Conservation (phyloP, 2,113 vertebrate species). For the Atractosteus spatula region DNA sequence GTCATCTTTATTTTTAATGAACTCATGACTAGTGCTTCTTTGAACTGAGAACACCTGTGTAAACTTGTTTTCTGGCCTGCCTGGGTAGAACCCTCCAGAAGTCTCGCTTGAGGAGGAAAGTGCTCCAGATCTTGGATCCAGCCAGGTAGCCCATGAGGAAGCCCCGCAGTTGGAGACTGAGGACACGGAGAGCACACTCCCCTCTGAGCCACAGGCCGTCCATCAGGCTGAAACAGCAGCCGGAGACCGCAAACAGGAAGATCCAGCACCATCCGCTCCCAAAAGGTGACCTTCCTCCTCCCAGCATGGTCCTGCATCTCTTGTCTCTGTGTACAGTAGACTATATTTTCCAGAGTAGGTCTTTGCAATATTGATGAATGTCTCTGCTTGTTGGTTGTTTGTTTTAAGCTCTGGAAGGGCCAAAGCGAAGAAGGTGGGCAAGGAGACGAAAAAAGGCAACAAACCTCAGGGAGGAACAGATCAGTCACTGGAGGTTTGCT, state of each 20-base stretch:
- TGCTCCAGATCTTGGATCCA: background rate
- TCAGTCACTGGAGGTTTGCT: constrained; percentile 56
- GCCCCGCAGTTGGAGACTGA: background rate
- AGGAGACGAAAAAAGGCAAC: constrained; percentile 72
- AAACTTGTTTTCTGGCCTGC: background rate
- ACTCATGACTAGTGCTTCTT: too few species aligned
- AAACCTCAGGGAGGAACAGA: constrained; percentile 50
- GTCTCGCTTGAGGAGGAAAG: background rate
- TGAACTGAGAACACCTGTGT: background rate
- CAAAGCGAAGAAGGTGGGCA: constrained; percentile 80
- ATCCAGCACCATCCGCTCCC: background rate
- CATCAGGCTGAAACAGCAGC: background rate
- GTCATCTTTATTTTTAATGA: too few species aligned
- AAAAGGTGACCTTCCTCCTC: background rate
- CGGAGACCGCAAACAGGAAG: background rate
- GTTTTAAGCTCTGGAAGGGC: constrained; percentile 65
- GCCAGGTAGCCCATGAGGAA: background rate
- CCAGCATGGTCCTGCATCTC: background rate
- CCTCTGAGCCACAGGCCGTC: background rate
- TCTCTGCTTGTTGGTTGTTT: constrained; percentile 4
- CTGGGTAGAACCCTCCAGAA: constrained; percentile 31
- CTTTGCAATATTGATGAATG: background rate
- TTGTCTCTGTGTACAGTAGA: too few species aligned
- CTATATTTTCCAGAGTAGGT: background rate
- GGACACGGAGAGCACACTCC: background rate